These are phyloP conservation scores for Lamellibrachia columna DNA, from an alignment of 2,888 invertebrate species.

Conservation along the genomic window DNA sequence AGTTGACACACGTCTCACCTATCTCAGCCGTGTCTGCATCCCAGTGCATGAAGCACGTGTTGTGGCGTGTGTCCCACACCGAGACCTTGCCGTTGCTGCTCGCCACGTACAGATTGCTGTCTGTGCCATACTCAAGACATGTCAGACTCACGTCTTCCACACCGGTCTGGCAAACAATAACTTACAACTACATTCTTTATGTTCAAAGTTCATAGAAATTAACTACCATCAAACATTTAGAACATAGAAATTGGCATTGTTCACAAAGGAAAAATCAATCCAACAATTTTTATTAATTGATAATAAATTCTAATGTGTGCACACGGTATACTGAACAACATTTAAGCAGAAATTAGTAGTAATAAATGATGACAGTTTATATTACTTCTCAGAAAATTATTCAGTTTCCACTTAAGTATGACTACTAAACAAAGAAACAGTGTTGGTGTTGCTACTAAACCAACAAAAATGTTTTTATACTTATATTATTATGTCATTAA, in stretches of 20 bases:
- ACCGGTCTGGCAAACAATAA: neutral
- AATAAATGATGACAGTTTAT: too few relatives aligned
- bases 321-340: neutral
- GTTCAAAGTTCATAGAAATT: too few relatives aligned
- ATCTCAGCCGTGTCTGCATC: constrained; percentile 62
- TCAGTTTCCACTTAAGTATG: too few relatives aligned
- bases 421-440: neutral
- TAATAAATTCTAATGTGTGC: too few relatives aligned
- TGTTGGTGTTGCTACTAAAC: neutral
- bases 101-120: constrained; percentile 59
- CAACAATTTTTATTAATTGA: too few relatives aligned
- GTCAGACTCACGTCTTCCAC: constrained; percentile 52
- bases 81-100: constrained; percentile 59
- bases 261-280: too few relatives aligned
- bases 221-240: too few relatives aligned
- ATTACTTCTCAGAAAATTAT: too few relatives aligned
- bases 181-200: neutral
- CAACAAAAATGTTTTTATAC: neutral
- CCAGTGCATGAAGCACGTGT: constrained; percentile 65
- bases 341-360: neutral
- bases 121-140: constrained; percentile 57
- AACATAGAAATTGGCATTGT: too few relatives aligned
- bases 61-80: constrained; percentile 63
- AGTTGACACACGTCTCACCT: constrained; percentile 44
- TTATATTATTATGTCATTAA: neutral